Evolutionary conservation across 2,113 vertebrate genomes (phyloP), one percentile per base, ranked within the genome.

Genomic region (Trichechus manatus): DNA sequence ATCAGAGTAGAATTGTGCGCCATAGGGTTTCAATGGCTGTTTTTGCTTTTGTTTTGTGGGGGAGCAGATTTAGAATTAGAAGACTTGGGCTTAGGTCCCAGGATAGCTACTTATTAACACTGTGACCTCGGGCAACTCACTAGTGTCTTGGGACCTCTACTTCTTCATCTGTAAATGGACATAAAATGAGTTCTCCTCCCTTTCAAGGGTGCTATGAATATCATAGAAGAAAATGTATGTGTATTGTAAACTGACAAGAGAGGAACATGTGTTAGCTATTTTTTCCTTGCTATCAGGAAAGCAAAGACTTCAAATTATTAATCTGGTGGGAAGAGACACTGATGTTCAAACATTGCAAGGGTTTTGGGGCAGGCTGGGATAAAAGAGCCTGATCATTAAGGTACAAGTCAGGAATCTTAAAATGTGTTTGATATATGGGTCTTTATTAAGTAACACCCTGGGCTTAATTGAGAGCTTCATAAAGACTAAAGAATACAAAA

Each of bases 401-500:
- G 66, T 56, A 94, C 74, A 89, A 75, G 66, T 75, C 29, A 96
- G 93, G 79, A 95, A 96, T 47, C 47, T 56, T 79, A 78, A 93
- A 93, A 50, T 84, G 27, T 29, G 20, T 91, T 91, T 86, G 68
- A 13, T 84, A 79, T 59, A 50, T 53, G 25, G 63, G 27, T 95
- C 63, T 81, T 89, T 61, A 93, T 77, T 97, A 81, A 88, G 81
- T 61, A 91, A 89, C 7, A 68, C 50, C 56, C 33, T 90, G 70
- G 81, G 3, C 89, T 97, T 92, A 96, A 87, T 36, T 74, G 77
- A 94, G 42, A 94, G 39, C 14, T 96, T 97, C 77, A 33, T 36
- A 93, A 77, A 50, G 33, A 74, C 31, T 92, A 75, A 87, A 84
- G 22, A 61, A 53, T n/a, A 22, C 27, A 70, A 83, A 64, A 64